These are phyloP conservation scores for Cheilosia vulpina DNA, from an alignment of 2,888 invertebrate species.

Conservation along the genomic window DNA sequence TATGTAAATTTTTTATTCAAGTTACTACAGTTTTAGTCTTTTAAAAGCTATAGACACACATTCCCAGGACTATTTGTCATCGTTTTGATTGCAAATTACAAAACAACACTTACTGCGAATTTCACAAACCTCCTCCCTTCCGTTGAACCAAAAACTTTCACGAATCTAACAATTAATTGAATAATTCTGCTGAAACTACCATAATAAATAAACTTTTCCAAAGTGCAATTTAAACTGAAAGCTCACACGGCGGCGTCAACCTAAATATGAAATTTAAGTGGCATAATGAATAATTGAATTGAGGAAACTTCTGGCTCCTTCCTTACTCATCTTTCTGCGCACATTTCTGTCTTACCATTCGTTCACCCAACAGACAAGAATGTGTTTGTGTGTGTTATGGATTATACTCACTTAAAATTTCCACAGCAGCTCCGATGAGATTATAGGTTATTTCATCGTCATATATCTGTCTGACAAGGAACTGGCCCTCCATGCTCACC, in stretches of 20 bases:
- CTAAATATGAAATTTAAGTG: constrained; percentile 43
- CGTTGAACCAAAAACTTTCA: constrained; percentile 3
- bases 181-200: constrained; percentile 43
- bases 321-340: not conserved
- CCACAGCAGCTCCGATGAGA: constrained; percentile 95
- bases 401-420: constrained; percentile 91
- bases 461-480: constrained; percentile 96
- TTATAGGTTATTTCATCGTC: constrained; percentile 98
- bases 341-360: not conserved
- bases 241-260: constrained; percentile 13
- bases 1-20: no score
- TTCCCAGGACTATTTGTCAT: no score
- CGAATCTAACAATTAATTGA: constrained; percentile 53
- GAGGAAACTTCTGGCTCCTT: constrained; percentile 13
- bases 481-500: constrained; percentile 97
- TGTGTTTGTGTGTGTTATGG: not conserved
- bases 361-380: not conserved
- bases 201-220: constrained; percentile 40
- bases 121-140: not conserved
- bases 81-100: no score
- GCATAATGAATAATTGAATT: constrained; percentile 51
- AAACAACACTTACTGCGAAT: no score
- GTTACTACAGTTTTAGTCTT: no score
- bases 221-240: constrained; percentile 37
- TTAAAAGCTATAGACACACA: no score